Base-by-base conservation (phyloP, 2,797 vertebrate species). In the Prunella strophiata region DNA sequence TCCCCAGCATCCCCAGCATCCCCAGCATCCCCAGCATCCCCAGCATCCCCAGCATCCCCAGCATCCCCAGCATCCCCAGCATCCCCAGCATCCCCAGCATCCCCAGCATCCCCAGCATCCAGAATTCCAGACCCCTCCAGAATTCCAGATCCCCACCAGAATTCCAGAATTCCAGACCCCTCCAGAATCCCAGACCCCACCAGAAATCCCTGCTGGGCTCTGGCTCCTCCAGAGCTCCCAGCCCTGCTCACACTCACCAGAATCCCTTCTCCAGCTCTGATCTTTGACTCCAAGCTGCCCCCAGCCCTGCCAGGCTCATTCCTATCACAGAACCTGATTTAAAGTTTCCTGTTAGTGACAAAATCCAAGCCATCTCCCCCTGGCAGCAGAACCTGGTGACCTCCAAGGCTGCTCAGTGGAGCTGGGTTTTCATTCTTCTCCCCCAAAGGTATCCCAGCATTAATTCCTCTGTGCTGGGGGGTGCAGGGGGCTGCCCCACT, bases 401-500 rank as follows among this genome's bases (percentile, higher is more conserved):
- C 84, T 88, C 93, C 82, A 71, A 65, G 92, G 85, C 71, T 70
- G 78, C 65, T 75, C 66, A 88, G 57, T 7, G 32, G 67, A 71
- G 63, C 15, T 26, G 25, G 23, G 81, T 85, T 85, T 89, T 89
- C 68, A 6, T 51, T 68, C 57, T 26, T 38, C 54, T 40, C 16
- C 77, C 66, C 61, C 72, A 51, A 61, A 90, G 74, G 71, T 27
- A 61, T 62, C 93, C 76, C 12, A 40, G 79, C 83, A 32, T 22
- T 81, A 83, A 96, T 85, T 77, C 42, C 82, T 72, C 82, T 61
- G 65, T 50, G 63, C 52, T 67, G 63, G 52, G 52, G 6, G 26
- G 15, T 38, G 38, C 61, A 32, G 61, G 45, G 27, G 26, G 51
- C 76, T 57, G 51, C 17, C 51, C 76, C 42, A 3, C 16, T 11